Conservation (phyloP, 2,797 vertebrate species). For the Gambusia yucatana region DNA sequence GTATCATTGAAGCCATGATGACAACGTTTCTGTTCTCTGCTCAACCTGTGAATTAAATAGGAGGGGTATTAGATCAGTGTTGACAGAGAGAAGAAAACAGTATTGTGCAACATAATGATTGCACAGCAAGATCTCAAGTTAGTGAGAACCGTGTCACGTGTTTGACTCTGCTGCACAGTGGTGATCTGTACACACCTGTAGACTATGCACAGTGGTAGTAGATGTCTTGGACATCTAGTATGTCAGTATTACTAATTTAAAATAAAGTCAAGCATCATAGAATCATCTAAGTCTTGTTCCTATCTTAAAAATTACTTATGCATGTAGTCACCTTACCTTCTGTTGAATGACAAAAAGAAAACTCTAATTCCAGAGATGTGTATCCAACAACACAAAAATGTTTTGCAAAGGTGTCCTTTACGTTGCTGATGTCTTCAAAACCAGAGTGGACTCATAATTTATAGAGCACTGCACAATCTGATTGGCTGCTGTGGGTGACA, state of each 20-base stretch:
- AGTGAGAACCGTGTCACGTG: conserved; percentile 7
- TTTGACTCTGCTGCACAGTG: background rate
- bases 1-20: conserved; percentile 76
- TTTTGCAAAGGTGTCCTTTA: background rate
- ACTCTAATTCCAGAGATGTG: conserved; percentile 1
- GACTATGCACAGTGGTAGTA: background rate
- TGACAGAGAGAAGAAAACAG: conserved; percentile 37
- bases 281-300: background rate
- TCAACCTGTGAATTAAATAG: conserved; percentile 70
- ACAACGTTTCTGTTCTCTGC: conserved; percentile 34
- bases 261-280: background rate
- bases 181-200: conserved; percentile 4
- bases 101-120: conserved; percentile 59
- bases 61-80: conserved; percentile 48
- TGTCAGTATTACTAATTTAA: conserved; percentile 10
- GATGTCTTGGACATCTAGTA: conserved; percentile 7
- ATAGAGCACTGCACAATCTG: conserved; percentile 71
- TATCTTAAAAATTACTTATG: conserved; percentile 23
- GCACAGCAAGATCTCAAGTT: conserved; percentile 23
- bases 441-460: conserved; percentile 70
- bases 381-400: conserved; percentile 7
- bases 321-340: conserved; percentile 58
- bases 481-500: conserved; percentile 78
- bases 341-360: background rate
- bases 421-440: conserved; percentile 54